phyloP scores from a whole-genome alignment of 2,113 vertebrate genomes.

The Amphilophus citrinellus region DNA sequence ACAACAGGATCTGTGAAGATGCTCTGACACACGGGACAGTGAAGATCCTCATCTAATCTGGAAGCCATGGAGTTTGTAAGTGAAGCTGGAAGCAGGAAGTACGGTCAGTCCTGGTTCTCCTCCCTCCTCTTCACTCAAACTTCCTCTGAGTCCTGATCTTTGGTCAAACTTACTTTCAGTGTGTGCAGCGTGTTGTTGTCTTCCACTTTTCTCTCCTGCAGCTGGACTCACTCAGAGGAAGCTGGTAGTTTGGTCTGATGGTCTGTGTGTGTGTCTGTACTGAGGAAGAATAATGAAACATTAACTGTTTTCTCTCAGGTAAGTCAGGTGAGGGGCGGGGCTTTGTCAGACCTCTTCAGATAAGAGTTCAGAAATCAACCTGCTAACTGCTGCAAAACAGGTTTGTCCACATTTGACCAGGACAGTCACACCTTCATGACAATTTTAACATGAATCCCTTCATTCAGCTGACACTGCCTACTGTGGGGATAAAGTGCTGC shows the following conservation, averaged over 20 bases:
- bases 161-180: background rate
- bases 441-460: background rate
- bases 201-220: background rate
- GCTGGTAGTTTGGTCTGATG: background rate
- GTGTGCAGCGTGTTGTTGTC: background rate
- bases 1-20: background rate
- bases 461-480: too few relatives aligned
- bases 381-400: accelerated
- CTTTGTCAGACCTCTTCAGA: background rate
- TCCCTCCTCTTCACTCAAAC: background rate
- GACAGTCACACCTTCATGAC: too few relatives aligned
- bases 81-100: background rate
- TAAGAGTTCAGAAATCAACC: background rate
- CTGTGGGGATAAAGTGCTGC: too few relatives aligned
- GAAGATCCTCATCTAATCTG: background rate
- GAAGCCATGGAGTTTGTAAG: background rate
- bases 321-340: background rate
- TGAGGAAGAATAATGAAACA: background rate
- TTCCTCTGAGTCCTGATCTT: background rate
- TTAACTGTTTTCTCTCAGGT: background rate
- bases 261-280: accelerated
- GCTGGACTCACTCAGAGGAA: background rate
- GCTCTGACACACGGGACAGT: background rate
- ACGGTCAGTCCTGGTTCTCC: background rate
- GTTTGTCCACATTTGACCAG: too few relatives aligned